phyloP scores from a whole-genome alignment of 2,888 invertebrate species.

The Agrenia bidenticulata region DNA sequence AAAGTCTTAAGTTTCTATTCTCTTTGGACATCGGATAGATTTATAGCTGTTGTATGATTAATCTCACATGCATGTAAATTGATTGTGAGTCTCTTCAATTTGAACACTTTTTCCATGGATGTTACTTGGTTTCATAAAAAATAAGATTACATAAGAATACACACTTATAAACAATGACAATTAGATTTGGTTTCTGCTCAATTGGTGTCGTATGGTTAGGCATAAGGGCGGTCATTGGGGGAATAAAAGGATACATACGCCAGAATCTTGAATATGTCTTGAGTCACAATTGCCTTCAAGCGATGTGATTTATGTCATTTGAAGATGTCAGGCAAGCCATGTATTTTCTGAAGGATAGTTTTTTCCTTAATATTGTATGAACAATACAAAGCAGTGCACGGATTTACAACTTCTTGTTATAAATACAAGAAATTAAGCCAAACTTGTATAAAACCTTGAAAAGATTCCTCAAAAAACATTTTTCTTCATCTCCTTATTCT shows the following conservation, averaged over 20 bases:
- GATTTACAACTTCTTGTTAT: too few relatives aligned
- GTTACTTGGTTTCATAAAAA: too few relatives aligned
- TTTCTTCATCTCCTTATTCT: too few relatives aligned
- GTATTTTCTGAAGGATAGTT: slow-evolving; percentile 9
- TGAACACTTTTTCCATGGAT: too few relatives aligned
- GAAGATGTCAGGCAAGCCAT: background rate
- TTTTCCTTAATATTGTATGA: too few relatives aligned
- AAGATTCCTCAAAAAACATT: too few relatives aligned
- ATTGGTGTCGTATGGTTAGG: background rate
- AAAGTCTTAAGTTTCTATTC: too few relatives aligned
- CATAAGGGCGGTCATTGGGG: background rate
- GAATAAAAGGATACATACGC: slow-evolving; percentile 3
- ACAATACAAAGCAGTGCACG: too few relatives aligned
- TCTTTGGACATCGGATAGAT: too few relatives aligned
- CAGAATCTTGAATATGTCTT: background rate
- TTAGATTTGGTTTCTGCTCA: slow-evolving; percentile 6
- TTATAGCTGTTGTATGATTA: too few relatives aligned
- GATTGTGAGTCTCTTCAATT: background rate
- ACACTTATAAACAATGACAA: slow-evolving; percentile 16
- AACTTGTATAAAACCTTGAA: too few relatives aligned
- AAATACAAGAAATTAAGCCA: too few relatives aligned
- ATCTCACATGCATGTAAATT: background rate
- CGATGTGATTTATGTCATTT: slow-evolving; percentile 27
- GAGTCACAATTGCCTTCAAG: slow-evolving; percentile 26
- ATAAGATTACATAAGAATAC: background rate